These are phyloP conservation scores for Noctua janthina DNA, from an alignment of 2,888 invertebrate species.

Conservation along the genomic window DNA sequence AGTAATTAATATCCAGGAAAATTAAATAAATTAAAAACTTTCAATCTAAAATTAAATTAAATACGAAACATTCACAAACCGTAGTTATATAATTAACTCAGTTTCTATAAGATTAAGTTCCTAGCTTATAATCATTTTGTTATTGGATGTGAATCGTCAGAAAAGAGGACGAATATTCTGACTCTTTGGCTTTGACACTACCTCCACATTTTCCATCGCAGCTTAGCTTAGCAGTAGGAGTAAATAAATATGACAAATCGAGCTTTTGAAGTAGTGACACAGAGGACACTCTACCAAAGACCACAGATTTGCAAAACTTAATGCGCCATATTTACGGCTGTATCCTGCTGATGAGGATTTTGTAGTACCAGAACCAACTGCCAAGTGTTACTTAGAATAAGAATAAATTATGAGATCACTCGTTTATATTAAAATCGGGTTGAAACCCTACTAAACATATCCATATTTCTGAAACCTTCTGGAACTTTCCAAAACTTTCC, in stretches of 20 bases:
- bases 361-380: no score
- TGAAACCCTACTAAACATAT: neutral
- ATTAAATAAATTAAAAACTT: neutral
- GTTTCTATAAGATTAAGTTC: neutral
- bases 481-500: neutral
- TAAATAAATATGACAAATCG: neutral
- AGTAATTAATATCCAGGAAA: neutral
- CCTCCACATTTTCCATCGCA: neutral
- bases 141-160: neutral
- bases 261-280: neutral
- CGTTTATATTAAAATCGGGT: neutral
- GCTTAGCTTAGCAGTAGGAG: neutral
- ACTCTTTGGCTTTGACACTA: neutral
- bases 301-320: neutral
- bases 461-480: neutral
- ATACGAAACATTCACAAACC: neutral
- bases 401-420: constrained; percentile 24
- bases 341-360: neutral
- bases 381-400: neutral
- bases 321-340: neutral
- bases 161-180: neutral
- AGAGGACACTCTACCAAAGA: neutral
- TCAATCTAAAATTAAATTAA: neutral
- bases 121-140: neutral
- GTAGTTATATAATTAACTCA: neutral